Conservation (phyloP, 2,113 vertebrate genomes). For the Excalfactoria chinensis region DNA sequence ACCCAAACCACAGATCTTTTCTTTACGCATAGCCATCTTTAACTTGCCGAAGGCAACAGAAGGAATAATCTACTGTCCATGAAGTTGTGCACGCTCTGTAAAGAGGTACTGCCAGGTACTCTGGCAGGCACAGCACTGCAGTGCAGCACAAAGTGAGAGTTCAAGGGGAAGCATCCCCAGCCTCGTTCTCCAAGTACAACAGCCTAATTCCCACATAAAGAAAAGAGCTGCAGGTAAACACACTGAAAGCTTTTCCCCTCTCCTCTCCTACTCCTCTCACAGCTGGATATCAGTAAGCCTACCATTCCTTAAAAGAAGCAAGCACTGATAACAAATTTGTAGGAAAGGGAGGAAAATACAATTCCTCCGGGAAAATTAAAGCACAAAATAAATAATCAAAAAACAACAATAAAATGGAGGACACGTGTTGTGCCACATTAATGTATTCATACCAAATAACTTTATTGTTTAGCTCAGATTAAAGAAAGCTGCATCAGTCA, state of each 20-base stretch:
- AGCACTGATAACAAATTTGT: neutral
- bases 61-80: neutral
- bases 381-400: neutral
- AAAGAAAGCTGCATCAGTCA: constrained; percentile 21
- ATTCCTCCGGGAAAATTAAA: neutral
- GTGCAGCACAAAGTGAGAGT: neutral
- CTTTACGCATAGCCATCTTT: neutral
- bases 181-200: neutral
- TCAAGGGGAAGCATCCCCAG: neutral
- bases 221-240: neutral
- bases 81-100: neutral
- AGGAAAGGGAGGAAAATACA: neutral
- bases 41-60: neutral
- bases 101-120: neutral
- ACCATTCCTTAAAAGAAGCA: neutral
- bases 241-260: neutral
- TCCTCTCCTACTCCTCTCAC: neutral
- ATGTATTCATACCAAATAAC: neutral
- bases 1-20: neutral
- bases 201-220: neutral
- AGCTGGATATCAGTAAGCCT: neutral
- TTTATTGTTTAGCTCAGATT: neutral
- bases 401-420: neutral
- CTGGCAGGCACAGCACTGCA: neutral
- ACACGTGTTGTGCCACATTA: neutral